Conservation (phyloP, 2,888 invertebrate genomes). For the Calliopum simillimum region DNA sequence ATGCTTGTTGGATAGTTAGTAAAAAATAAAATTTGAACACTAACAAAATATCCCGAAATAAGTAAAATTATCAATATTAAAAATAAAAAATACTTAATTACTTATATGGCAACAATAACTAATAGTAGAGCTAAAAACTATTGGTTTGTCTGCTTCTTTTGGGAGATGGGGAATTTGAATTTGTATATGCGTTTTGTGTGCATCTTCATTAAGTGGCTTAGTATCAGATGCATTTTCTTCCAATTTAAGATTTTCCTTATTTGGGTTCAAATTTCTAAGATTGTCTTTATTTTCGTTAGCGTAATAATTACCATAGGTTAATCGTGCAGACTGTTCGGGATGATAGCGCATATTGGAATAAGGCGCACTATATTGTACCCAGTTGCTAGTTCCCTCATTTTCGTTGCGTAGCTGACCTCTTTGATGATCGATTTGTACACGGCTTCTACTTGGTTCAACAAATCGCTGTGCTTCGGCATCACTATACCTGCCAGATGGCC, state of each 20-base stretch:
- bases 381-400: constrained; percentile 18
- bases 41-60: constrained; percentile 9
- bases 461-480: constrained; percentile 9
- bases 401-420: constrained; percentile 33
- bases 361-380: constrained; percentile 58
- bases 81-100: constrained; percentile 17
- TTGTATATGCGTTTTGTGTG: constrained; percentile 54
- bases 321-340: constrained; percentile 46
- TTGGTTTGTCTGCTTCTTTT: constrained; percentile 48
- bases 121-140: constrained; percentile 54
- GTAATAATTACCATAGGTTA: constrained; percentile 33
- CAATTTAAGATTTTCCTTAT: constrained; percentile 14
- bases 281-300: constrained; percentile 6
- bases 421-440: constrained; percentile 22
- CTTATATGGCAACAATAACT: constrained; percentile 42
- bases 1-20: constrained; percentile 19
- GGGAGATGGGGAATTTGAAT: constrained; percentile 54
- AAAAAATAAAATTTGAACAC: neutral
- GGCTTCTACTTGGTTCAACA: neutral
- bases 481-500: constrained; percentile 35
- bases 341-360: constrained; percentile 59
- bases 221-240: constrained; percentile 18
- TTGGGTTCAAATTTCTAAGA: neutral
- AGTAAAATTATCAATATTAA: neutral
- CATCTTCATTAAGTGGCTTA: neutral